Percentiles rank a stretch among this genome's conserved stretches.
Evolutionary conservation across 1,140 invertebrate genomes (phyloP).

Genomic region (Goniozus legneri): DNA sequence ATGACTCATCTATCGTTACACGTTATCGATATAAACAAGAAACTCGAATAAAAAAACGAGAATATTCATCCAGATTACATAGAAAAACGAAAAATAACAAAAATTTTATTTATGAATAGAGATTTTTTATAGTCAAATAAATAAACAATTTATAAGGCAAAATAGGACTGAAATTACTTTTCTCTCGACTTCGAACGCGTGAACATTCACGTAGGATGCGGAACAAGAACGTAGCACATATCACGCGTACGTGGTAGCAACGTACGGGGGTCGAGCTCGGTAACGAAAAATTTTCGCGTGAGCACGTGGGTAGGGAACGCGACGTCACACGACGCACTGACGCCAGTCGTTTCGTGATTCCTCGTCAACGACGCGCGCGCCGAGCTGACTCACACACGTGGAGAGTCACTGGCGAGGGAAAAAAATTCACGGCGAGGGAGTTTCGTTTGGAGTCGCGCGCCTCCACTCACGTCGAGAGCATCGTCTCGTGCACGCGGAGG

Average conservation of each 20-base stretch:
- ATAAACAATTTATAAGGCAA: too few species aligned
- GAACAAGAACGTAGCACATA: constrained; percentile 17
- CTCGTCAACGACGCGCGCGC: constrained; percentile 29
- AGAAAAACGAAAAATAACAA: constrained; percentile 2
- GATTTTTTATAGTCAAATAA: too few species aligned
- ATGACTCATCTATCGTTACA: too few species aligned
- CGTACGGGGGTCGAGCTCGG: neutral
- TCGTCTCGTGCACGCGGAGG: constrained; percentile 3
- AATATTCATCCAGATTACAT: too few species aligned
- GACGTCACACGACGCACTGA: constrained; percentile 30
- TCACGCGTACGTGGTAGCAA: constrained; percentile 11
- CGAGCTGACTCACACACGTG: constrained; percentile 8
- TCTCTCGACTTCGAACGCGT: constrained; percentile 20
- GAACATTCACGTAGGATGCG: constrained; percentile 29
- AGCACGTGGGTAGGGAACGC: constrained; percentile 29
- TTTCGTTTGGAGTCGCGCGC: neutral
- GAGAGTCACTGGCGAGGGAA: constrained; percentile 5
- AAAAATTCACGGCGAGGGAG: neutral
- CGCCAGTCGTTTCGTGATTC: too few species aligned
- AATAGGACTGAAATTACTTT: too few species aligned
- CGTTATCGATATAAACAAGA: too few species aligned
- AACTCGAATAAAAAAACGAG: too few species aligned
- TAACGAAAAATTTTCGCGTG: too few species aligned
- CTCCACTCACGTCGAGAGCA: too few species aligned
- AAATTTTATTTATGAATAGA: constrained; percentile 13